These are phyloP conservation scores for Microctonus aethiopoides DNA, from an alignment of 2,888 invertebrate species.

Conservation along the genomic window DNA sequence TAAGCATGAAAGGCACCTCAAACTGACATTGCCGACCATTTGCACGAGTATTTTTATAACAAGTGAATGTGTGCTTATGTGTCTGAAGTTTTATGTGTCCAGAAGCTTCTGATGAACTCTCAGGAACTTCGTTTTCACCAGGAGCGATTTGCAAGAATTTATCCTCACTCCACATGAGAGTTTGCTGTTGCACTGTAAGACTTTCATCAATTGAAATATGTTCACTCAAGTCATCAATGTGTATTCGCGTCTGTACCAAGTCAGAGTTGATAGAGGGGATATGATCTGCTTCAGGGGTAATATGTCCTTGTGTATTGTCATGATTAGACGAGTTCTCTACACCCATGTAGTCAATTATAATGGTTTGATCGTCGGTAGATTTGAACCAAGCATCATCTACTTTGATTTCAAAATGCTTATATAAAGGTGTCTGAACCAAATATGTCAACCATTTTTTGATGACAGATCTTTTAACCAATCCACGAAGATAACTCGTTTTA, in stretches of 20 bases:
- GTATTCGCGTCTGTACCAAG: neutral
- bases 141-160: constrained; percentile 37
- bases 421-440: constrained; percentile 29
- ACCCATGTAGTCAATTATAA: too few relatives aligned
- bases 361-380: too few relatives aligned
- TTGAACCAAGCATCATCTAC: too few relatives aligned
- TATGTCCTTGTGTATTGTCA: too few relatives aligned
- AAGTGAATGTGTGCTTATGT: constrained; percentile 55
- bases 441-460: constrained; percentile 46
- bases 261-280: too few relatives aligned
- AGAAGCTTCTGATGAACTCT: constrained; percentile 40
- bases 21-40: constrained; percentile 51
- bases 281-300: too few relatives aligned
- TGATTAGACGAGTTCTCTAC: too few relatives aligned
- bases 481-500: constrained; percentile 44
- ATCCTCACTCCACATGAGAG: constrained; percentile 42
- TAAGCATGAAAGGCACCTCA: constrained; percentile 56
- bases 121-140: constrained; percentile 46
- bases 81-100: constrained; percentile 44
- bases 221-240: constrained; percentile 31
- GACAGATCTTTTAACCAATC: constrained; percentile 40
- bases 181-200: constrained; percentile 43
- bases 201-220: constrained; percentile 42
- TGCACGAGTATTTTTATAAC: constrained; percentile 46
- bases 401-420: too few relatives aligned